Evolutionary conservation across 2,888 invertebrate genomes (phyloP), one percentile per base, ranked within the genome.

Genomic region (Tineola bisselliella): DNA sequence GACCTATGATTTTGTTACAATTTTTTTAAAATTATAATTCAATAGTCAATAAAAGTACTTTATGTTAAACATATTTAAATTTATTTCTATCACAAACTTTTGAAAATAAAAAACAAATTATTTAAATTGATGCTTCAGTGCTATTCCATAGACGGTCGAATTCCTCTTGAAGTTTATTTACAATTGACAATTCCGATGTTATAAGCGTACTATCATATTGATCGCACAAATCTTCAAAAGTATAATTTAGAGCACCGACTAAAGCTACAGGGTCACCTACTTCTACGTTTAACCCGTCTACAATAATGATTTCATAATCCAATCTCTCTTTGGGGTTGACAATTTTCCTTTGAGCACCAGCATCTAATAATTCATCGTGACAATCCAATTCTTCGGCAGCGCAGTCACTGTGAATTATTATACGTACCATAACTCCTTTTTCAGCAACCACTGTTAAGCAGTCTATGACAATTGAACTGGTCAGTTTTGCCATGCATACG

Each of bases 271-370:
- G 70, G n/a, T 73, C 75, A 0, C 59, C 57, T 3, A 3, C 63
- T 65, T 8, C 63, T 33, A 10, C 69, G 74, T 61, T 83, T 25
- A 6, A 25, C 25, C 25, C 25, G 25, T 25, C 80, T 8, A 83
- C 67, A 60, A 84, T 66, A 61, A 79, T 66, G 61, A 81, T 82
- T 62, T 81, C 78, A 54, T 82, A 77, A 63, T 73, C 76, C 60
- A 82, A 63, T 12, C 67, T 69, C 10, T 76, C 70, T 4, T 59
- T 33, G 1, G 74, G 67, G 11, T 65, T 70, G 3, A 78, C 70
- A 1, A 75, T 65, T 65, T 77, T 81, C 12, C 81, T 75, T 64
- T 75, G 71, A 4, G 81, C 73, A 1, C 73, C 76, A 57, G n/a
- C 12, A 8, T 30, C 30, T 12, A 1, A n/a, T 25, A 61, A 31